phyloP scores from a whole-genome alignment of 2,797 vertebrate genomes.

The Rhincodon typus region DNA sequence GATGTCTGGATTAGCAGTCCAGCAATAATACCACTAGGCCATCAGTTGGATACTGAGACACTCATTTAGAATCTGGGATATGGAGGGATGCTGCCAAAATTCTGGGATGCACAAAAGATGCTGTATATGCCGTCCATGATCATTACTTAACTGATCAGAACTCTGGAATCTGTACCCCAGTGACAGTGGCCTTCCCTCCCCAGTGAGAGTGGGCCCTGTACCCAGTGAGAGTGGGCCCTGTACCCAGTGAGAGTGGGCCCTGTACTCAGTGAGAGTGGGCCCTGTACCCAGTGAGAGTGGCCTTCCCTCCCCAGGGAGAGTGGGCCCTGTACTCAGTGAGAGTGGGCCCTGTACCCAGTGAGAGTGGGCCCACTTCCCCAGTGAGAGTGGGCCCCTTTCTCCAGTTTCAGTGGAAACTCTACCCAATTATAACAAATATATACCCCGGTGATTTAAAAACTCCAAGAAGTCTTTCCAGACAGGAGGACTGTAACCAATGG shows the following conservation, averaged over 20 bases:
- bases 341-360: constrained; percentile 34
- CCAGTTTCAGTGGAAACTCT: too few species aligned
- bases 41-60: not conserved
- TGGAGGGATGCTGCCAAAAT: too few species aligned
- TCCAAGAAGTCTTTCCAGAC: constrained; percentile 37
- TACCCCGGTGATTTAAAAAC: constrained; percentile 43
- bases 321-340: constrained; percentile 29
- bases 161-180: not conserved
- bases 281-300: too few species aligned
- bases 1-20: too few species aligned
- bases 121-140: too few species aligned
- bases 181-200: not conserved
- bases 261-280: too few species aligned
- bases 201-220: not conserved
- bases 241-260: constrained; percentile 44
- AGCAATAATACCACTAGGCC: too few species aligned
- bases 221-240: constrained; percentile 36
- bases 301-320: constrained; percentile 16
- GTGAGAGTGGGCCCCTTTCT: constrained; percentile 39
- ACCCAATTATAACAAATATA: not conserved
- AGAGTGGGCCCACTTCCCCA: constrained; percentile 43
- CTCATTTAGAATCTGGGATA: not conserved
- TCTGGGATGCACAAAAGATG: too few species aligned
- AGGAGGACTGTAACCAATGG: too few species aligned
- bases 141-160: too few species aligned